Conservation (phyloP, 2,113 vertebrate genomes). For the Apteryx mantelli region DNA sequence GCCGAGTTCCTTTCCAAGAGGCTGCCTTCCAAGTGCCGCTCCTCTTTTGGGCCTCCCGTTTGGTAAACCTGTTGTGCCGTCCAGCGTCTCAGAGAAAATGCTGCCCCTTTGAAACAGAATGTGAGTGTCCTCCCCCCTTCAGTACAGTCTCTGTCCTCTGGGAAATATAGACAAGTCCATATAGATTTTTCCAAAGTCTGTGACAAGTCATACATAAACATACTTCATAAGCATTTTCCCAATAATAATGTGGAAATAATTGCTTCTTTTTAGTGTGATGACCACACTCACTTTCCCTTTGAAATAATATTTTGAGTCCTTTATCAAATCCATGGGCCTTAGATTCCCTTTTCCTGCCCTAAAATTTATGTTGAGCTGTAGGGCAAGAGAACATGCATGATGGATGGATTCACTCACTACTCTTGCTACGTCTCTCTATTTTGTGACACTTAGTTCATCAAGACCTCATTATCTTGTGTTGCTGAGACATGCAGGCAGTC, state of each 20-base stretch:
- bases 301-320: not conserved
- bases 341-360: not conserved
- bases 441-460: not conserved
- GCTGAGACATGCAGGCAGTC: not conserved
- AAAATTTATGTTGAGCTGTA: not conserved
- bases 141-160: not conserved
- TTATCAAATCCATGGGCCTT: not conserved
- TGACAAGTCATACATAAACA: not conserved
- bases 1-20: not conserved
- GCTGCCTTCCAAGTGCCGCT: not conserved
- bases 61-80: not conserved
- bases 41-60: not conserved
- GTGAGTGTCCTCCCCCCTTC: rapidly evolving
- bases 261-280: not conserved
- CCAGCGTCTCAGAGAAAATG: not conserved
- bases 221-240: not conserved
- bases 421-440: not conserved
- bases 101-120: not conserved
- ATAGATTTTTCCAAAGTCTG: not conserved
- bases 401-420: not conserved
- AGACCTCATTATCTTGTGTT: not conserved
- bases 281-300: not conserved
- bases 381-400: not conserved
- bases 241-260: not conserved
- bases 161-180: not conserved